Percentiles rank a stretch among this genome's conserved stretches.
Conservation (phyloP, 2,797 vertebrate genomes). For the Protonibea diacanthus region DNA sequence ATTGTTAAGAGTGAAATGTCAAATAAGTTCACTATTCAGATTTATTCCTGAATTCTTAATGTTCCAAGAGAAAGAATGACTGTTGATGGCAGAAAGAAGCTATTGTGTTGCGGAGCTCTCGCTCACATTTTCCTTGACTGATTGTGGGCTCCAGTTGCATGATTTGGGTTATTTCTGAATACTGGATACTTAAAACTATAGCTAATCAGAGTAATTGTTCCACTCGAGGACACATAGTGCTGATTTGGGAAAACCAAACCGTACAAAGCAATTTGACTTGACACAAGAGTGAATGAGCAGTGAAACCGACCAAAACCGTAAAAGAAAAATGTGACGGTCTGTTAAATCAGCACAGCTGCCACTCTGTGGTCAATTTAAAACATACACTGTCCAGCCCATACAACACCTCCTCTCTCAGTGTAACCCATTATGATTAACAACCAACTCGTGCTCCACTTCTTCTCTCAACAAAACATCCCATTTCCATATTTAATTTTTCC, state of each 20-base stretch:
- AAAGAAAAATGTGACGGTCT: not conserved
- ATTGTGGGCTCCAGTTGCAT: not conserved
- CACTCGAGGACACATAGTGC: not conserved
- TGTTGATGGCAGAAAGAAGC: constrained; percentile 43
- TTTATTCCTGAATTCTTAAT: constrained; percentile 40
- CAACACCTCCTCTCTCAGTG: constrained; percentile 6
- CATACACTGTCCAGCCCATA: not conserved
- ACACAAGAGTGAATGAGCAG: not conserved
- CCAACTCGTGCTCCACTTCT: constrained; percentile 36
- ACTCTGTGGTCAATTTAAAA: not conserved
- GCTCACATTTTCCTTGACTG: constrained; percentile 31
- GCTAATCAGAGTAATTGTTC: constrained; percentile 30
- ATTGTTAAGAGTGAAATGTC: constrained; percentile 38
- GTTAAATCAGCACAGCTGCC: not conserved
- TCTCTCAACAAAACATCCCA: constrained; percentile 26
- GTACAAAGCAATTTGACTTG: not conserved
- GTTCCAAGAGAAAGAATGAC: constrained; percentile 24
- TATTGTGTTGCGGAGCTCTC: constrained; percentile 9
- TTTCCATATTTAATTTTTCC: constrained; percentile 48
- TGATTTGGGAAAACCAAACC: not conserved
- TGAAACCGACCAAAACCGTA: constrained; percentile 1
- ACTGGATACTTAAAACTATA: constrained; percentile 8
- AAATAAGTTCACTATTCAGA: constrained; percentile 31
- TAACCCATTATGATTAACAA: constrained; percentile 32
- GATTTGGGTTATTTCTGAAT: not conserved